Base-by-base conservation (phyloP, 2,113 vertebrate species). In the Rutilus rutilus region DNA sequence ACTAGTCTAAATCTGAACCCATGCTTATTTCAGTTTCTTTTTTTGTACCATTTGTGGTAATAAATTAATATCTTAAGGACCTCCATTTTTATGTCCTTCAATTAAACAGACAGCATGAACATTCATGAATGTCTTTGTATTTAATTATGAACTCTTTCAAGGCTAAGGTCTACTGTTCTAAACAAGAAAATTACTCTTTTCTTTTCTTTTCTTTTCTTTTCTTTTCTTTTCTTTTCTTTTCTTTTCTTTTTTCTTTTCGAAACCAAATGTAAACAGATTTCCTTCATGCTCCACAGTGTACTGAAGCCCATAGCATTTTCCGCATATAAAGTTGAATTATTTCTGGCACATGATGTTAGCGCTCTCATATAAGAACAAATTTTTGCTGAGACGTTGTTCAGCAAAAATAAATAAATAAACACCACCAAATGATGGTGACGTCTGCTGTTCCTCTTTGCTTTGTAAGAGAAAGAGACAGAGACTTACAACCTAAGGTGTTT, bases 401-500 rank as follows among this genome's bases (percentile, higher is more conserved):
- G 69, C 64, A 88, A 79, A 85, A 86, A 82, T 69, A 69, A 47
- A 80, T 27, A 64, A 82, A 82, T 54, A 67, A 69, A 73, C 80
- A 73, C 6, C 4, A 71, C 64, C 4, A 59, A 85, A 85, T 87
- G 79, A 81, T 86, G 80, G 84, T 85, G 80, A 82, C 23, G 65
- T 74, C 60, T 71, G 88, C 78, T 42, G 36, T 83, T 87, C 39
- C 57, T 87, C 65, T 47, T n/a, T 47, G 54, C 79, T 78, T 77
- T 83, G 87, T 75, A 77, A 36, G n/a, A 64, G 83, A 75, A 54
- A 67, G 78, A 86, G 65, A 86, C 82, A 78, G 47, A 77, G 78
- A 69, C 76, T 85, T 82, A 83, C 45, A 87, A 86, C 88, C 91
- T 90, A 89, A 91, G 90, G 92, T 90, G 92, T 90, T 92, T 85